phyloP scores from a whole-genome alignment of 2,888 invertebrate species.

The Nephrotoma flavescens region DNA sequence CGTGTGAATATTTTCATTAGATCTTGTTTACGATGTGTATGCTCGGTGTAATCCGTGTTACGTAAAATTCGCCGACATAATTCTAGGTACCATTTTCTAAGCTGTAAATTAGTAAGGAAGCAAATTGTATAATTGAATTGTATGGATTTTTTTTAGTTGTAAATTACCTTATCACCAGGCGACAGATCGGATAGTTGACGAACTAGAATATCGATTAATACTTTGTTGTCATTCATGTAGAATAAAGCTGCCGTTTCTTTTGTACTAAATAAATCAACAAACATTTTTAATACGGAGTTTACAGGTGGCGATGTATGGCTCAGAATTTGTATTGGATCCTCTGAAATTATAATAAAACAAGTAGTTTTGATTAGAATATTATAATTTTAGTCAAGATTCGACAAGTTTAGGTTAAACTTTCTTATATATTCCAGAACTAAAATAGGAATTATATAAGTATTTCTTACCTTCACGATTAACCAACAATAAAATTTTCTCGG shows the following conservation, averaged over 20 bases:
- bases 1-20: conserved; percentile 71
- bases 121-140: conserved; percentile 5
- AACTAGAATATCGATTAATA: conserved; percentile 83
- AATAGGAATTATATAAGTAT: neutral
- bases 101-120: conserved; percentile 30
- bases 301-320: conserved; percentile 66
- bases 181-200: conserved; percentile 81
- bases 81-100: conserved; percentile 62
- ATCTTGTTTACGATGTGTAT: conserved; percentile 66
- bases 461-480: conserved; percentile 75
- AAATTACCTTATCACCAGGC: conserved; percentile 63
- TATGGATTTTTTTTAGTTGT: conserved; percentile 4
- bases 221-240: conserved; percentile 90
- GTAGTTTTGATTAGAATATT: neutral
- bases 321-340: conserved; percentile 75
- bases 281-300: conserved; percentile 78
- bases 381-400: neutral
- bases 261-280: conserved; percentile 70
- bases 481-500: conserved; percentile 74
- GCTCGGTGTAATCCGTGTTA: conserved; percentile 66
- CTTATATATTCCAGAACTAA: too few relatives aligned
- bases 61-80: conserved; percentile 66
- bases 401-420: neutral
- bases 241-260: conserved; percentile 70
- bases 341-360: conserved; percentile 36